Percentiles rank a stretch among this genome's conserved stretches.
Conservation (phyloP, 1,140 invertebrate genomes). For the Palaemon carinicauda region DNA sequence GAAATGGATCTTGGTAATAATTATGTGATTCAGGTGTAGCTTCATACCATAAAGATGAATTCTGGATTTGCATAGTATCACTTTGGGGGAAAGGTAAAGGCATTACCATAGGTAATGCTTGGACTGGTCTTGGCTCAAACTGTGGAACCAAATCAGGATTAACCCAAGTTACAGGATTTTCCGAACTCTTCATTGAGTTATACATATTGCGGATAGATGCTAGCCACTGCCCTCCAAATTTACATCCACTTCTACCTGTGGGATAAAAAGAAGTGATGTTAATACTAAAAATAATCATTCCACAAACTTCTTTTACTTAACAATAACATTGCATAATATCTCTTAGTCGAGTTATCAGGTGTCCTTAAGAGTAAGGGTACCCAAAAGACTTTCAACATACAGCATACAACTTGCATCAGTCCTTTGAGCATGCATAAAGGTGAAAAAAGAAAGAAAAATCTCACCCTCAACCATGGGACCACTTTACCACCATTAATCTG, state of each 20-base stretch:
- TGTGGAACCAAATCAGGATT: not conserved
- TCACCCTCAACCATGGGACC: too few relatives aligned
- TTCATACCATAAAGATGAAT: not conserved
- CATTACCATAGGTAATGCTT: not conserved
- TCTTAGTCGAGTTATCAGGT: too few relatives aligned
- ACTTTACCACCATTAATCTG: too few relatives aligned
- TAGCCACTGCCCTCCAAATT: not conserved
- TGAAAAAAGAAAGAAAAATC: too few relatives aligned
- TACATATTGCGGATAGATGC: not conserved
- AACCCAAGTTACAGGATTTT: not conserved
- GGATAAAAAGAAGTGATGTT: not conserved
- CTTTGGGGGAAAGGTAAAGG: not conserved
- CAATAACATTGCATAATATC: too few relatives aligned
- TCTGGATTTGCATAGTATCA: not conserved
- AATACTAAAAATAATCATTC: too few relatives aligned
- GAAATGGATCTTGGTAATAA: not conserved
- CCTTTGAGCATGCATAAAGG: too few relatives aligned
- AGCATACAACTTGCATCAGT: too few relatives aligned
- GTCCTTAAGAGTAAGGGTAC: too few relatives aligned
- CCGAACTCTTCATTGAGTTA: not conserved
- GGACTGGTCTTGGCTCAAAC: not conserved
- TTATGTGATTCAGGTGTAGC: not conserved
- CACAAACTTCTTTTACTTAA: too few relatives aligned
- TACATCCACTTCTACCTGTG: not conserved
- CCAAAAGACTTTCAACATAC: too few relatives aligned